Evolutionary conservation across 2,797 vertebrate species (phyloP).

Genomic region (Halcyon leucocephala): DNA sequence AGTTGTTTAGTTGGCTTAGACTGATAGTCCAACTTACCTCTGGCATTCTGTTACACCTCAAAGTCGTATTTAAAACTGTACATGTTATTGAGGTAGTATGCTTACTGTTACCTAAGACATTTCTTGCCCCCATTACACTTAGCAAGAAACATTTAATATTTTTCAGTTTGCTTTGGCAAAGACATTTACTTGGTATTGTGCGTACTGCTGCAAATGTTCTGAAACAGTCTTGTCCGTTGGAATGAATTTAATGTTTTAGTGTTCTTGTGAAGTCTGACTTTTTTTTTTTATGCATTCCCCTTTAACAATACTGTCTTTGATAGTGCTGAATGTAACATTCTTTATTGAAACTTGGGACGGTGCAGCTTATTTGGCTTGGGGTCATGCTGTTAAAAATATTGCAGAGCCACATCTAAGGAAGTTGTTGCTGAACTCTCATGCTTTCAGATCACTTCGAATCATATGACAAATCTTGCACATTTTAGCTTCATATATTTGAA

Average conservation of each 20-base stretch:
- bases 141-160: neutral
- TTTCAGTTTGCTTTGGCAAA: neutral
- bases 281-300: neutral
- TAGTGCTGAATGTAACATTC: too few species aligned
- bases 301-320: neutral
- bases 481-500: neutral
- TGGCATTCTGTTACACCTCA: neutral
- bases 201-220: neutral
- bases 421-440: neutral
- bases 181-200: neutral
- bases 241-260: neutral
- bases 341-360: neutral
- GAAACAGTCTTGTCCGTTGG: neutral
- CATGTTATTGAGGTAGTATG: neutral
- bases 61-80: neutral
- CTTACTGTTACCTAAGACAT: neutral
- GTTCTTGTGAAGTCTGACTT: neutral
- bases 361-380: neutral
- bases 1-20: neutral
- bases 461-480: neutral
- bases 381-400: constrained; percentile 39
- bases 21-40: neutral
- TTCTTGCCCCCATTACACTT: neutral
- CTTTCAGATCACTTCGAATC: neutral
- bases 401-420: constrained; percentile 15